Percentiles rank a stretch among this genome's conserved stretches.
Evolutionary conservation across 2,797 vertebrate genomes (phyloP).

Genomic region (Ptychobarbus kaznakovi): DNA sequence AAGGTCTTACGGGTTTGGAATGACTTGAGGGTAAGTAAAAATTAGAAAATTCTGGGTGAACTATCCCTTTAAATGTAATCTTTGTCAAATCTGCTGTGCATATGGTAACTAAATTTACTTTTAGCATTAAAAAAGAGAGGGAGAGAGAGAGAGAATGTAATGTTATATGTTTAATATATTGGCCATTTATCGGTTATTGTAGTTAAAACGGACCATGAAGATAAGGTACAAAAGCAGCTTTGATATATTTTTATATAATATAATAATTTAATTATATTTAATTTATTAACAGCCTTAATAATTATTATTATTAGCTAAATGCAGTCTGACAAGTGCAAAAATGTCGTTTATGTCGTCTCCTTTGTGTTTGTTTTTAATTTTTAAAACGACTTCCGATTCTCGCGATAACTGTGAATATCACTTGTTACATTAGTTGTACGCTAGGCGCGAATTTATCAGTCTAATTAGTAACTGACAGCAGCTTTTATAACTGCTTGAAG

Average conservation of each 20-base stretch:
- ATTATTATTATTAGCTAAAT: too few relatives aligned
- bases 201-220: neutral
- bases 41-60: too few relatives aligned
- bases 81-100: too few relatives aligned
- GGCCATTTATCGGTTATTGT: neutral
- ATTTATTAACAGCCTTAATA: too few relatives aligned
- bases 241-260: neutral
- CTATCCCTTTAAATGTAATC: too few relatives aligned
- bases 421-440: too few relatives aligned
- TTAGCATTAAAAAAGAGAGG: neutral
- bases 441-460: neutral
- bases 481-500: neutral
- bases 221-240: neutral
- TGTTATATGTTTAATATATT: too few relatives aligned
- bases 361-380: neutral
- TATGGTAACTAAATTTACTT: too few relatives aligned
- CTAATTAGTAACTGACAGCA: neutral
- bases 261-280: too few relatives aligned
- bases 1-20: too few relatives aligned
- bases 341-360: neutral
- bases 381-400: neutral
- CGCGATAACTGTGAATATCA: neutral
- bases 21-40: too few relatives aligned
- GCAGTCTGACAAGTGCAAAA: neutral
- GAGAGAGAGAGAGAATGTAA: too few relatives aligned